These are phyloP conservation scores for Rostratula benghalensis DNA, from an alignment of 2,113 vertebrate genomes.

Conservation along the genomic window DNA sequence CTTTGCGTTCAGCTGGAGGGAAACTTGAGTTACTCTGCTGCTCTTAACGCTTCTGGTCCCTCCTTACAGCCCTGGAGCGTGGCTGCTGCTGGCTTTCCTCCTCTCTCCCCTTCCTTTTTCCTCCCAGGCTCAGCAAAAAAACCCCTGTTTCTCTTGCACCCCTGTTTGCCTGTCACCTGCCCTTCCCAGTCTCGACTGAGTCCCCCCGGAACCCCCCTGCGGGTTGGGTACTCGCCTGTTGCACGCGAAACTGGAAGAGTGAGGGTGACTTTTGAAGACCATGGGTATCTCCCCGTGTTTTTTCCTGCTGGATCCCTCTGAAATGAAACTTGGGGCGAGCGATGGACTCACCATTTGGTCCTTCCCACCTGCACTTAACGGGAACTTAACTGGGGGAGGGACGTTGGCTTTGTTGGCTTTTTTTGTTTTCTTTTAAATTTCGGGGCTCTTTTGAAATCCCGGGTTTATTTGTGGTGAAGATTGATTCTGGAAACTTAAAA, in stretches of 20 bases:
- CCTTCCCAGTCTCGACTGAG: not conserved
- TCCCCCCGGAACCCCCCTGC: fast-evolving
- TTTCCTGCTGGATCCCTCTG: not conserved
- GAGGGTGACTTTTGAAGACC: not conserved
- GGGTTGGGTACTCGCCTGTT: not conserved
- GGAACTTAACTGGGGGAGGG: not conserved
- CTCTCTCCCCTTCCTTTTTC: not conserved
- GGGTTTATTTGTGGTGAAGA: not conserved
- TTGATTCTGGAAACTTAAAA: not conserved
- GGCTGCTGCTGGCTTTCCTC: not conserved
- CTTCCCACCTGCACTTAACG: not conserved
- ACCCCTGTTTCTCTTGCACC: fast-evolving
- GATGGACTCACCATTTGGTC: not conserved
- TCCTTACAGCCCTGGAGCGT: fast-evolving
- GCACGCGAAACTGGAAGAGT: not conserved
- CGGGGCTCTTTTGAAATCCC: not conserved
- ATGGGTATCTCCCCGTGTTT: not conserved
- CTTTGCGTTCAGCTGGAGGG: fast-evolving
- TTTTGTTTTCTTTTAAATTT: not conserved
- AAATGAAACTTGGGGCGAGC: not conserved
- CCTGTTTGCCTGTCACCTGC: fast-evolving
- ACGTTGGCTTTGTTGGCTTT: not conserved
- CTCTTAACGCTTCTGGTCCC: not conserved
- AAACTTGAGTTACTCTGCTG: not conserved
- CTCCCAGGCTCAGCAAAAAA: not conserved